Conservation (phyloP, 2,888 invertebrate species). For the Hipparchia sbordonii region DNA sequence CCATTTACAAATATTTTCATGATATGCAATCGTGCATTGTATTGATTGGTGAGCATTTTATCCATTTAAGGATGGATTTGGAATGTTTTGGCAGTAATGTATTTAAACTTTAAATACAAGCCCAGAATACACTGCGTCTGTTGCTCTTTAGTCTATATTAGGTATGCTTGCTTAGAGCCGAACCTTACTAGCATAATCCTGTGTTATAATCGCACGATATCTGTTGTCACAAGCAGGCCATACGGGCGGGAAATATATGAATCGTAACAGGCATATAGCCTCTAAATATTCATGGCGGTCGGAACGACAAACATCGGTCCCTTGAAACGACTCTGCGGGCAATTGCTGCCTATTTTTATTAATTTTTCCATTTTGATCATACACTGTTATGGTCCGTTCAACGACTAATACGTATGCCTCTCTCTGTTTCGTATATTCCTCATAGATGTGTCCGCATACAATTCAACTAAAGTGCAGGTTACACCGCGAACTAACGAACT, state of each 20-base stretch:
- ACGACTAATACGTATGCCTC: too few relatives aligned
- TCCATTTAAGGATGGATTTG: too few relatives aligned
- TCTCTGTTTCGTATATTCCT: too few relatives aligned
- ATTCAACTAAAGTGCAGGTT: too few relatives aligned
- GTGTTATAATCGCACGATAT: neutral
- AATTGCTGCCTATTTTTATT: conserved; percentile 27
- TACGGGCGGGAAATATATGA: conserved; percentile 18
- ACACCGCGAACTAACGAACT: too few relatives aligned
- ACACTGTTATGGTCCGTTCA: neutral
- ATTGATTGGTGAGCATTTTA: too few relatives aligned
- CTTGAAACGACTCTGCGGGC: conserved; percentile 9
- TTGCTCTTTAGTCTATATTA: neutral
- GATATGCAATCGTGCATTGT: too few relatives aligned
- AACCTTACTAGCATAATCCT: neutral
- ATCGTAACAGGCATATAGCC: conserved; percentile 49
- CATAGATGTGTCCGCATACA: too few relatives aligned
- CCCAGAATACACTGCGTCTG: neutral
- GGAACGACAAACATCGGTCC: conserved; percentile 14
- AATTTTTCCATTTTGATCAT: conserved; percentile 29
- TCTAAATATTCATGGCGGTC: conserved; percentile 64
- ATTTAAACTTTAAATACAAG: too few relatives aligned
- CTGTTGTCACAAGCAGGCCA: conserved; percentile 3
- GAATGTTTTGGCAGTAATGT: too few relatives aligned
- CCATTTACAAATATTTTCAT: too few relatives aligned
- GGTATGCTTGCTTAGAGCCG: neutral